Percentiles rank a stretch among this genome's conserved stretches.
These are phyloP conservation scores for Cinclus cinclus DNA, from an alignment of 2,113 vertebrate genomes.

Conservation along the genomic window DNA sequence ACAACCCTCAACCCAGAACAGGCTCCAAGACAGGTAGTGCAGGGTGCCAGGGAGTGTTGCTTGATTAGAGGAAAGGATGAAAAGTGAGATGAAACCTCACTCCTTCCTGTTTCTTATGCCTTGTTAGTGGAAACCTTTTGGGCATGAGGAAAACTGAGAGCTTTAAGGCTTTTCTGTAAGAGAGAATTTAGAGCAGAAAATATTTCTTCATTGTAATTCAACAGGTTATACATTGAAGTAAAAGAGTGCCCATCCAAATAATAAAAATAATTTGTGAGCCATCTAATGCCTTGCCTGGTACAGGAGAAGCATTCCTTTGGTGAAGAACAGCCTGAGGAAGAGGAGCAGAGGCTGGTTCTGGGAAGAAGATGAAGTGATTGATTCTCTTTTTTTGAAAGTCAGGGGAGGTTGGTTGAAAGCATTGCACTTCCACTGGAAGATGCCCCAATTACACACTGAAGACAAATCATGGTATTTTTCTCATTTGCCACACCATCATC, in stretches of 20 bases:
- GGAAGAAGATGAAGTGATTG: background rate
- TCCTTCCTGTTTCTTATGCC: background rate
- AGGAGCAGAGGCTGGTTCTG: background rate
- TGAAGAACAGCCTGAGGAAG: background rate
- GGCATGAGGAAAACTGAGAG: background rate
- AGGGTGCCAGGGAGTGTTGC: background rate
- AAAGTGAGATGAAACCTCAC: background rate
- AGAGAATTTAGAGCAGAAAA: background rate
- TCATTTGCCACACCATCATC: background rate
- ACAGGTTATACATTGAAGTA: background rate
- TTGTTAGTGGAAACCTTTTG: background rate
- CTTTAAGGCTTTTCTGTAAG: background rate
- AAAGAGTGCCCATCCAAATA: background rate
- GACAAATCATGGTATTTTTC: background rate
- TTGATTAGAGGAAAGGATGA: slow-evolving; percentile 21
- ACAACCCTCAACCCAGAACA: slow-evolving; percentile 1
- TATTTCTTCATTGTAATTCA: background rate
- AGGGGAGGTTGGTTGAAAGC: background rate
- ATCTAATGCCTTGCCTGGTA: background rate
- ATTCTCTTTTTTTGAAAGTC: background rate
- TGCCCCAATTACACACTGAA: background rate
- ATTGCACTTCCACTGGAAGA: background rate
- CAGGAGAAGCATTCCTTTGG: background rate
- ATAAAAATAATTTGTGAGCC: background rate
- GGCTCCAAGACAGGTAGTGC: slow-evolving; percentile 28